Evolutionary conservation across 2,113 vertebrate genomes (phyloP).

Genomic region (Procapra przewalskii): DNA sequence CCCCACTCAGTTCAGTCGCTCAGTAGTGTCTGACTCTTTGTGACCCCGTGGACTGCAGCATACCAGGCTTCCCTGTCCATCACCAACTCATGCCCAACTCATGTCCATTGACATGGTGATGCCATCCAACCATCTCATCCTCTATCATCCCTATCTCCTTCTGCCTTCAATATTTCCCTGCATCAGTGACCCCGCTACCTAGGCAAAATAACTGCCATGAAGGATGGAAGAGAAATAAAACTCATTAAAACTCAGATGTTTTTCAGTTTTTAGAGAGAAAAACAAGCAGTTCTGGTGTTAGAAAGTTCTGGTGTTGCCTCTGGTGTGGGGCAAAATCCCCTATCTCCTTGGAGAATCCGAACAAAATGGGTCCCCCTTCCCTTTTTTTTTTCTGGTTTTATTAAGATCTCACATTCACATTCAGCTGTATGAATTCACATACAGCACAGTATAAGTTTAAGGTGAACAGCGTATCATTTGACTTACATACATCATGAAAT

Average conservation of each 20-base stretch:
- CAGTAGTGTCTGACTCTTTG: neutral
- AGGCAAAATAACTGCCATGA: neutral
- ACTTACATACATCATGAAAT: too few relatives aligned
- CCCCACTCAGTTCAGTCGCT: neutral
- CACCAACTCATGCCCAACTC: neutral
- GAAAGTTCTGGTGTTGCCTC: neutral
- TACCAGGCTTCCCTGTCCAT: neutral
- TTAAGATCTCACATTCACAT: neutral
- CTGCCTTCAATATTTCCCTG: neutral
- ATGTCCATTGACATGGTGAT: neutral
- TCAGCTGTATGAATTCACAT: neutral
- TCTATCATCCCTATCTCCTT: neutral
- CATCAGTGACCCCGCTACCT: neutral
- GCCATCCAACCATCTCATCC: neutral
- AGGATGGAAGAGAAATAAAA: neutral
- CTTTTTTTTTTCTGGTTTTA: neutral
- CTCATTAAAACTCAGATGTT: neutral
- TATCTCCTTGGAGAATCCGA: neutral
- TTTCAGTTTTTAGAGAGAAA: neutral
- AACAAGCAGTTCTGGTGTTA: neutral
- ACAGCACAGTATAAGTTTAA: too few relatives aligned
- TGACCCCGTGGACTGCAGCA: neutral
- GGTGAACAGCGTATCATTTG: neutral
- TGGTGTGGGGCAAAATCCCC: neutral
- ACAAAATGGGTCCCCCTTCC: neutral